phyloP scores from a whole-genome alignment of 2,797 vertebrate genomes.

The Sebastolobus altivelis region DNA sequence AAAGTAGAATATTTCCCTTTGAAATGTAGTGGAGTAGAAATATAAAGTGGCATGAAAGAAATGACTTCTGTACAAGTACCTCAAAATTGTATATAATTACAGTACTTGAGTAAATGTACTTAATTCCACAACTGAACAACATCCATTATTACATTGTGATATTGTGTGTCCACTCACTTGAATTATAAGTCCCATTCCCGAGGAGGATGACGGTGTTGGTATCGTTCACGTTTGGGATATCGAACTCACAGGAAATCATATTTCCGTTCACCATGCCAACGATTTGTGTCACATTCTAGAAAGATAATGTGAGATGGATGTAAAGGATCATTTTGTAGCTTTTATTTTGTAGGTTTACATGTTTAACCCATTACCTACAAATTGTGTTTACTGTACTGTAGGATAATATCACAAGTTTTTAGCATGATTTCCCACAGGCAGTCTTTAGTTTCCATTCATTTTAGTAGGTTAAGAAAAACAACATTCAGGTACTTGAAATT shows the following conservation, averaged over 20 bases:
- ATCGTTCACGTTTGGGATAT: fast-evolving
- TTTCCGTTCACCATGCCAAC: fast-evolving
- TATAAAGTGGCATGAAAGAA: neutral
- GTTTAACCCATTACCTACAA: neutral
- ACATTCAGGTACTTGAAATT: no score
- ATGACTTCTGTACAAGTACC: neutral
- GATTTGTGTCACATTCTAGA: neutral
- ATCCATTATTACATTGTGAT: neutral
- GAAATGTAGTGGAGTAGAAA: neutral
- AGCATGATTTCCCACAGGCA: no score
- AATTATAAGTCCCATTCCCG: fast-evolving
- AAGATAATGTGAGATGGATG: neutral
- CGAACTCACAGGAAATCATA: constrained; percentile 57
- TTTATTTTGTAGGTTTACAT: neutral
- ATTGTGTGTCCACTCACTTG: constrained; percentile 33
- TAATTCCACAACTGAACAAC: neutral
- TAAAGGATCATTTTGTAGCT: neutral
- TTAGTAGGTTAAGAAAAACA: no score
- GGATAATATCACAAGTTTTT: no score
- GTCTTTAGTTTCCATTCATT: no score
- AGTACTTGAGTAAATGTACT: neutral
- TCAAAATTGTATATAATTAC: neutral
- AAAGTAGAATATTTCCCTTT: neutral
- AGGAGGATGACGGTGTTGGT: neutral
- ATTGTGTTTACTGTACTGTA: no score